A percentile compares a stretch with the other conserved stretches of the same genome.
Evolutionary conservation across 1,140 invertebrate species (phyloP).

Genomic region (Magallana angulata): DNA sequence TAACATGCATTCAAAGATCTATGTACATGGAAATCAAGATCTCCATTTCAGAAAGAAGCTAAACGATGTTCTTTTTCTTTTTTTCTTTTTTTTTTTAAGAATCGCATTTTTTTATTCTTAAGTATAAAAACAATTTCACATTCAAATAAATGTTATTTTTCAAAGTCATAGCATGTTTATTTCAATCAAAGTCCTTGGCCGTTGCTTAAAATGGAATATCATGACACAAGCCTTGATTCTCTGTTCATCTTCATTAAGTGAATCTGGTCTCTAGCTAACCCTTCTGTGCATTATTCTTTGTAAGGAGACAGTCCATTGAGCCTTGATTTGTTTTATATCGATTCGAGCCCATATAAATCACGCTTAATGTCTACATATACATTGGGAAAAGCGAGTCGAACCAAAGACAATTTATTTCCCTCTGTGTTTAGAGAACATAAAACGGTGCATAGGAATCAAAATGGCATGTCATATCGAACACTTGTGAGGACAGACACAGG

Average conservation of each 20-base stretch:
- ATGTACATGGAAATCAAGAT: too few relatives aligned
- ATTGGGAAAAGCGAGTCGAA: not conserved
- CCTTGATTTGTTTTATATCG: constrained; percentile 16
- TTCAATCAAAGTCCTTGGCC: too few relatives aligned
- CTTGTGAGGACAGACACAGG: not conserved
- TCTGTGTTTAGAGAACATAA: not conserved
- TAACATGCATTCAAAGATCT: too few relatives aligned
- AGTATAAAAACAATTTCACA: too few relatives aligned
- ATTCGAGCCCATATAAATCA: not conserved
- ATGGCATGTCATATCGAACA: not conserved
- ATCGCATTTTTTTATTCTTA: too few relatives aligned
- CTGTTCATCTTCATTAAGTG: constrained; percentile 10
- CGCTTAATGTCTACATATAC: not conserved
- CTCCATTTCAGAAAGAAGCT: too few relatives aligned
- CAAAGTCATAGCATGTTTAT: too few relatives aligned
- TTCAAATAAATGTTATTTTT: too few relatives aligned
- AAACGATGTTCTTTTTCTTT: too few relatives aligned
- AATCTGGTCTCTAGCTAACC: not conserved
- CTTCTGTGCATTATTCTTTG: not conserved
- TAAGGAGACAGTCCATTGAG: not conserved
- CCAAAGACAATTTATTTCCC: not conserved
- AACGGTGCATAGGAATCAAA: not conserved
- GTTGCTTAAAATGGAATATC: too few relatives aligned
- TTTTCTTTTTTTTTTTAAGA: too few relatives aligned
- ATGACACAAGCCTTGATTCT: too few relatives aligned